Evolutionary conservation across 2,113 vertebrate species (phyloP).

Genomic region (Poecilia latipinna): DNA sequence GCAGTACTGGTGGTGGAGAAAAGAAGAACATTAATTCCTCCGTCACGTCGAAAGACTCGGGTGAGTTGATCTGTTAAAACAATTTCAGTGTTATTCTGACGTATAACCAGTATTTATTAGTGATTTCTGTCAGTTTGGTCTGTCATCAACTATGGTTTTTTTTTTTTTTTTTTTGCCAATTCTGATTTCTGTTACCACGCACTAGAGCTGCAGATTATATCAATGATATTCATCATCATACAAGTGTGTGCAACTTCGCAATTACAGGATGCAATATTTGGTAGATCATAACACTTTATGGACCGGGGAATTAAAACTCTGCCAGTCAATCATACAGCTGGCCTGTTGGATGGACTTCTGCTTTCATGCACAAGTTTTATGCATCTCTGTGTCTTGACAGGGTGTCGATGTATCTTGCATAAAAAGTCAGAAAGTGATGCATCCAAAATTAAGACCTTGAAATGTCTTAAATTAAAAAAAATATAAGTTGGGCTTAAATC

Average conservation of each 20-base stretch:
- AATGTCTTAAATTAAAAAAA: too few relatives aligned
- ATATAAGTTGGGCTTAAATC: too few relatives aligned
- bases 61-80: constrained; percentile 51
- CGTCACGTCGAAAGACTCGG: constrained; percentile 58
- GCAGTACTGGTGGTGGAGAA: constrained; percentile 60
- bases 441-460: too few relatives aligned
- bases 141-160: background rate
- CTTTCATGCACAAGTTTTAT: background rate
- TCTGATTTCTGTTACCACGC: background rate
- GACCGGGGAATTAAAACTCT: background rate
- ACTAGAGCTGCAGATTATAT: background rate
- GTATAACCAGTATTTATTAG: background rate
- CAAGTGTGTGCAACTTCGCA: too few relatives aligned
- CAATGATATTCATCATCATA: too few relatives aligned
- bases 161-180: too few relatives aligned
- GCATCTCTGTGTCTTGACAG: background rate
- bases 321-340: background rate
- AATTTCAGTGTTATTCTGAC: background rate
- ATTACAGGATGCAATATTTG: too few relatives aligned
- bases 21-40: constrained; percentile 60
- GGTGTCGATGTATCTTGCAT: too few relatives aligned
- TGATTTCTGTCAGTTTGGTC: background rate
- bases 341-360: background rate
- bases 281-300: too few relatives aligned
- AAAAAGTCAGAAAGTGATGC: too few relatives aligned